Base-by-base conservation (phyloP, 2,797 vertebrate genomes). In the Gallirallus australis region DNA sequence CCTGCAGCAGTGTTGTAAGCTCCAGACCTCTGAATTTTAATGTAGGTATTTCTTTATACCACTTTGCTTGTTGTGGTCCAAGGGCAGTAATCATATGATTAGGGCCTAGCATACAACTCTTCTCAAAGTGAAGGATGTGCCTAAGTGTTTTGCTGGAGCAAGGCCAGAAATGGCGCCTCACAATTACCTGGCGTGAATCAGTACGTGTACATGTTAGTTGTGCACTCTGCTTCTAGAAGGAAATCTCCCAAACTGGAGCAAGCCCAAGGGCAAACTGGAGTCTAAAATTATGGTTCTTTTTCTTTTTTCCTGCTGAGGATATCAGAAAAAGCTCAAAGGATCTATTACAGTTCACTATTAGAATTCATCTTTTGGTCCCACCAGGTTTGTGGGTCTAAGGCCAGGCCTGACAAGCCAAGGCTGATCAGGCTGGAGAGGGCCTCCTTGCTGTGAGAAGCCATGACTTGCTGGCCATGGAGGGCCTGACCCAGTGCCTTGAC, bases 361-460 rank as follows among this genome's bases (percentile, higher is more conserved):
- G 27, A n/a, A 48, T 65, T 37, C 0, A 5, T 7, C 31, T 20
- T 23, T 0, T 4, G 50, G 39, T 35, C 15, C 16, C 35, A 9
- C 7, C 23, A 15, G 48, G 13, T 33, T 35, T 10, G 12, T 0
- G 0, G 9, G 11, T 33, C 45, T 2, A 12, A 42, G 47, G 24
- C 66, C 1, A 0, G 27, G 35, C 64, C 64, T 20, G 72, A 5
- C 15, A 0, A 1, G 5, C 5, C 0, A 0, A 6, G 54, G 7
- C 31, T 0, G 1, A 31, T 37, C 0, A 0, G 28, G 15, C 18
- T 11, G 65, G 24, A 30, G 18, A 10, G 2, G 31, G 7, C 2
- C 5, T 15, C 11, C 56, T 50, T 0, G 0, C 15, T 0, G 16
- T 7, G 80, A 12, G 23, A 11, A n/a, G 27, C 33, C 7, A 20